These are phyloP conservation scores for Schizopygopsis malacanthus DNA, from an alignment of 2,797 vertebrate species.

Conservation along the genomic window DNA sequence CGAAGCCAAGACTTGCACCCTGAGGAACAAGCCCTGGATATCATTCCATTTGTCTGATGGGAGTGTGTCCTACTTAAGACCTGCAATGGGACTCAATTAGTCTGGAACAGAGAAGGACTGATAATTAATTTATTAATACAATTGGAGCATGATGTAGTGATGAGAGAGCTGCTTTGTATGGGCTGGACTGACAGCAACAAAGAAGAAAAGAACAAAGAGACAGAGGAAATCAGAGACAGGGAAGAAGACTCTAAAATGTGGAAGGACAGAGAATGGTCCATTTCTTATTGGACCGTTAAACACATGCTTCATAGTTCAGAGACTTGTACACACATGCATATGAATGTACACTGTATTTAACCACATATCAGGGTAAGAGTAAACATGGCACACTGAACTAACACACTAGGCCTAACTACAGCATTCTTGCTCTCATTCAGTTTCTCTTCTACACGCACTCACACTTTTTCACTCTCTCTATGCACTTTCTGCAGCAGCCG, in stretches of 20 bases:
- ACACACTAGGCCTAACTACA: not conserved
- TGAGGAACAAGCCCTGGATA: constrained; percentile 73
- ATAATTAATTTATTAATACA: constrained; percentile 84
- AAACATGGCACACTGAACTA: constrained; percentile 22
- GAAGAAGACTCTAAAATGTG: constrained; percentile 57
- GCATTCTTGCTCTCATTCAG: not conserved
- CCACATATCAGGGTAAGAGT: constrained; percentile 42
- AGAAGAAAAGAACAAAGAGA: constrained; percentile 64
- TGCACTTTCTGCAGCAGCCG: constrained; percentile 72
- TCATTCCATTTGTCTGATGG: constrained; percentile 79
- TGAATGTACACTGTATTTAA: constrained; percentile 28
- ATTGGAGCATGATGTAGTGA: constrained; percentile 72
- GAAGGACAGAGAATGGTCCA: constrained; percentile 36
- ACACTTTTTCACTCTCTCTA: constrained; percentile 49
- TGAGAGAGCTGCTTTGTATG: constrained; percentile 72
- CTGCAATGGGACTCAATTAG: constrained; percentile 83
- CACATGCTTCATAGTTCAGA: not conserved
- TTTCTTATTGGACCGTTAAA: constrained; percentile 20
- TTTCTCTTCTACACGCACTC: constrained; percentile 26
- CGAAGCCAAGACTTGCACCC: constrained; percentile 70
- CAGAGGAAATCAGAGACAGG: constrained; percentile 60
- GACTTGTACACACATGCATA: constrained; percentile 41
- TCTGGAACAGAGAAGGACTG: constrained; percentile 77
- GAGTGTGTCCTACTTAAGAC: constrained; percentile 80
- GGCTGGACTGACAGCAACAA: constrained; percentile 61